Percentiles rank a stretch among this genome's conserved stretches.
phyloP scores from a whole-genome alignment of 2,888 invertebrate species.

The Tachina lurida region DNA sequence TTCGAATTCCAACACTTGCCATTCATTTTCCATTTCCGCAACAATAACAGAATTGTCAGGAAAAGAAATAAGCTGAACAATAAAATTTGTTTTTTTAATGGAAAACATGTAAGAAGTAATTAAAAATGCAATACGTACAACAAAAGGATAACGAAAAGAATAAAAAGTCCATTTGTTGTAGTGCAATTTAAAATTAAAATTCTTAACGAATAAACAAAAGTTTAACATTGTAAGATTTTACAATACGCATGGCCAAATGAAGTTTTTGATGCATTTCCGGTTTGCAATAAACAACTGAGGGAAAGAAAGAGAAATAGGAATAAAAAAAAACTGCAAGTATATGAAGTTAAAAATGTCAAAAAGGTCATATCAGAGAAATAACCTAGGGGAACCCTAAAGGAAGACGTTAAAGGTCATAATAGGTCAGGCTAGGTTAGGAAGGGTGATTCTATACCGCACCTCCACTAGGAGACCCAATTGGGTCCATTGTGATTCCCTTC shows the following conservation, averaged over 20 bases:
- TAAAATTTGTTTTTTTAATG: conserved; percentile 6
- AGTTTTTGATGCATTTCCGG: conserved; percentile 69
- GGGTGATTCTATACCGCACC: too few species aligned
- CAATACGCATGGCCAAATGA: conserved; percentile 16
- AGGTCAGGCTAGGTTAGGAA: too few species aligned
- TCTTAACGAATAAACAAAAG: conserved; percentile 43
- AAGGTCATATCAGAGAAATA: conserved; percentile 19
- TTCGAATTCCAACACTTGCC: conserved; percentile 22
- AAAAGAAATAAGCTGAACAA: neutral
- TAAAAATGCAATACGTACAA: conserved; percentile 39
- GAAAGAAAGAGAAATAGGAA: conserved; percentile 14
- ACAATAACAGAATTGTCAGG: conserved; percentile 10
- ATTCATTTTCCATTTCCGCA: conserved; percentile 28
- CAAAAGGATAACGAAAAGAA: conserved; percentile 47
- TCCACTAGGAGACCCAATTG: too few species aligned
- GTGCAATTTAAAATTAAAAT: conserved; percentile 44
- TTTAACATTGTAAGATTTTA: neutral
- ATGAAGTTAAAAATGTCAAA: conserved; percentile 55
- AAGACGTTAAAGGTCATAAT: neutral
- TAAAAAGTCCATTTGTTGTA: conserved; percentile 39
- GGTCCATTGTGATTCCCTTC: too few species aligned
- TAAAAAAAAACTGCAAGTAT: neutral
- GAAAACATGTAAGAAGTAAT: conserved; percentile 47
- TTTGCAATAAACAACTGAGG: conserved; percentile 54
- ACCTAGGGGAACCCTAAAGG: neutral